Evolutionary conservation across 2,113 vertebrate species (phyloP).

Genomic region (Neolamprologus devosi): DNA sequence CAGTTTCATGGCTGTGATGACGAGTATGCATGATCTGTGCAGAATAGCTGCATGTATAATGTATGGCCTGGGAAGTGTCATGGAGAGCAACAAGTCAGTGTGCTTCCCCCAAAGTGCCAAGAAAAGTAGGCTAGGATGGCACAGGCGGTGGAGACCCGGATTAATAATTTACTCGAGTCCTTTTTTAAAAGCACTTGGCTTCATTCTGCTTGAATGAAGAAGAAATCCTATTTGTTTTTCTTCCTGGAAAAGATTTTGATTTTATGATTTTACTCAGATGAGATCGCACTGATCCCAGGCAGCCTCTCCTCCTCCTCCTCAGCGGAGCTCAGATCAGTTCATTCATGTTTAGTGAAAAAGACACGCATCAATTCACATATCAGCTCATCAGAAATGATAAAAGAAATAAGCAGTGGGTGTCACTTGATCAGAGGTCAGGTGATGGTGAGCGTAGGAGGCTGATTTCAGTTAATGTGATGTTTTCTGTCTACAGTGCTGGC

Average conservation of each 20-base stretch:
- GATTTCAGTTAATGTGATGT: not conserved
- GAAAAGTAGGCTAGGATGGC: conserved; percentile 39
- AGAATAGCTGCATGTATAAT: conserved; percentile 30
- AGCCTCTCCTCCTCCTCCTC: not conserved
- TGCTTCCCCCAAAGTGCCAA: not conserved
- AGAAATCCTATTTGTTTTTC: not conserved
- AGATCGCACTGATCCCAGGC: not conserved
- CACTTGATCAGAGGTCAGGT: not conserved
- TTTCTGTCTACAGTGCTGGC: not conserved
- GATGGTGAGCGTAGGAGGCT: not conserved
- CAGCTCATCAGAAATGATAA: not conserved
- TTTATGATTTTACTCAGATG: not conserved
- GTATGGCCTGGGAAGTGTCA: conserved; percentile 3
- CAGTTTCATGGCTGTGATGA: not conserved
- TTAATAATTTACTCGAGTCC: conserved; percentile 9
- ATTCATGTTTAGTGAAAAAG: not conserved
- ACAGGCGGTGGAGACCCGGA: not conserved
- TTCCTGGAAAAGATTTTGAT: not conserved
- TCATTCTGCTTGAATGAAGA: not conserved
- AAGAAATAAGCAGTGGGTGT: not conserved
- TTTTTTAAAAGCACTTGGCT: conserved; percentile 11
- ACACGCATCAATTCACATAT: not conserved
- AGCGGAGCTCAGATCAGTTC: not conserved
- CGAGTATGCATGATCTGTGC: not conserved
- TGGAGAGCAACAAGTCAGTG: conserved; percentile 42